Percentiles rank a stretch among this genome's conserved stretches.
Evolutionary conservation across 2,113 vertebrate species (phyloP).

Genomic region (Pseudonaja textilis): DNA sequence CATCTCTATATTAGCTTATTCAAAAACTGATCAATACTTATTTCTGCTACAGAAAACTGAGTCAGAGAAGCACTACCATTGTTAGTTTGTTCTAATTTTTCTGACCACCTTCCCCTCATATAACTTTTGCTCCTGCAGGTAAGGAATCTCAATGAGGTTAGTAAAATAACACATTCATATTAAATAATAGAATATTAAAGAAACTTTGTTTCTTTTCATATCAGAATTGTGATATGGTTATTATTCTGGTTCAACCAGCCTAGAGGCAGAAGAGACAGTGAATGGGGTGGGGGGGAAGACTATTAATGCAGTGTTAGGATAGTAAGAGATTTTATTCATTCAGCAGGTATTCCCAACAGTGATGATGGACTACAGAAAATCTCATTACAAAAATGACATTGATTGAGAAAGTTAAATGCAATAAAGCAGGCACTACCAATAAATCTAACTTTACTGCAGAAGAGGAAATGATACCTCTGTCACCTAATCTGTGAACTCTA

Average conservation of each 20-base stretch:
- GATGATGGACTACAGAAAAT: neutral
- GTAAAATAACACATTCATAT: neutral
- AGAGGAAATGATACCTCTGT: conserved; percentile 18
- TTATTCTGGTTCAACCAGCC: neutral
- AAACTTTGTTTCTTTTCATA: neutral
- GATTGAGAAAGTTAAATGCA: neutral
- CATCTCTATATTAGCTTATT: neutral
- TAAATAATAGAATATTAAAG: neutral
- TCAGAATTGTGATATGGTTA: neutral
- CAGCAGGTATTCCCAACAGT: neutral
- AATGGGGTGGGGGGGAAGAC: neutral
- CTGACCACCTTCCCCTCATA: neutral
- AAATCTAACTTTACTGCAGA: conserved; percentile 20
- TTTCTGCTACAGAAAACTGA: neutral
- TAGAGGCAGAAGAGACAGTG: neutral
- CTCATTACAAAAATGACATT: neutral
- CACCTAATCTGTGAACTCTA: neutral
- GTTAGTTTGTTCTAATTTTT: neutral
- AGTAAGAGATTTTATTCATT: neutral
- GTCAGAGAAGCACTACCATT: neutral
- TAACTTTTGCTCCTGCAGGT: neutral
- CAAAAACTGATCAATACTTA: neutral
- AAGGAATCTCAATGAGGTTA: neutral
- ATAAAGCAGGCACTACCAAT: conserved; percentile 4
- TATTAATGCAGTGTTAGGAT: conserved; percentile 8